A percentile compares a stretch with the other conserved stretches of the same genome.
Evolutionary conservation across 2,888 invertebrate genomes (phyloP).

Genomic region (Uropetala carovei): DNA sequence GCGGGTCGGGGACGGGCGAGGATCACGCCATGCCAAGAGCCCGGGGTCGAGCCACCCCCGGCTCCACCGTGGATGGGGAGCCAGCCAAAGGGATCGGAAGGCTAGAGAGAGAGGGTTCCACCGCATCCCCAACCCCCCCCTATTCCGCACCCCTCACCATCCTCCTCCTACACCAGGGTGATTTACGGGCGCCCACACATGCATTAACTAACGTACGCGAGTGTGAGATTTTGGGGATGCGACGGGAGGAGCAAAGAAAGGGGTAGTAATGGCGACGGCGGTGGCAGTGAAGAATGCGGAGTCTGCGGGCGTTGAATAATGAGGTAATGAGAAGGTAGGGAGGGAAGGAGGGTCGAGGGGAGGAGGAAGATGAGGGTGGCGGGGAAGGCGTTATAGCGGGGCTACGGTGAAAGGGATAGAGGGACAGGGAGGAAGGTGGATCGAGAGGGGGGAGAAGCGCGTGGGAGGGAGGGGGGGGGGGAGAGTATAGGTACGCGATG

Average conservation of each 20-base stretch:
- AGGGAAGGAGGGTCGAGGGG: neutral
- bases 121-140: neutral
- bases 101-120: neutral
- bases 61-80: neutral
- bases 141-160: neutral
- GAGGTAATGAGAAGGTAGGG: conserved; percentile 54
- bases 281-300: conserved; percentile 54
- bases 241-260: neutral
- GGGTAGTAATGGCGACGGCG: neutral
- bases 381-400: neutral
- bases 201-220: conserved; percentile 57
- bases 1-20: too few species aligned
- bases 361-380: neutral
- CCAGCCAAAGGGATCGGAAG: conserved; percentile 15
- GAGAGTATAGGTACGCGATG: neutral
- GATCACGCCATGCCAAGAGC: too few species aligned
- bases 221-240: conserved; percentile 42
- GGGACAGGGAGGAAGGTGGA: neutral
- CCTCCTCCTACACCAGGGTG: neutral
- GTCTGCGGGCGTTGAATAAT: conserved; percentile 51
- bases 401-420: neutral
- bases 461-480: too few species aligned
- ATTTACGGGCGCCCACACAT: conserved; percentile 56
- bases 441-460: neutral
- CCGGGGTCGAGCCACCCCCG: too few species aligned